phyloP scores from a whole-genome alignment of 2,888 invertebrate genomes.

The Agonum fuliginosum region DNA sequence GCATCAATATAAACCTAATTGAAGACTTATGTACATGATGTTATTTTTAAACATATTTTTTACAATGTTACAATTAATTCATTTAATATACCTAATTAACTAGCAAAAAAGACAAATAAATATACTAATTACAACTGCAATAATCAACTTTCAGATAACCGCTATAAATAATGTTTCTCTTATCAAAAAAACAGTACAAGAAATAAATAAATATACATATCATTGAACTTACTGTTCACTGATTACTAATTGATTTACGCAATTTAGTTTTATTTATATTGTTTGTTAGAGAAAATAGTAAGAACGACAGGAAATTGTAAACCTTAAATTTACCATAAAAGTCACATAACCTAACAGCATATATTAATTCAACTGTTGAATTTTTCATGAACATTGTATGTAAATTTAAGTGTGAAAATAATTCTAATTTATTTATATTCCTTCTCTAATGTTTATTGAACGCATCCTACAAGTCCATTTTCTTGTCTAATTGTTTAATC shows the following conservation, averaged over 20 bases:
- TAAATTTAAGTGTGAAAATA: conserved; percentile 8
- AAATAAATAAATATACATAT: background rate
- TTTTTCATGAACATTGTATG: conserved; percentile 25
- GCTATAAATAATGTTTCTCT: background rate
- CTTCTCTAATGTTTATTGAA: conserved; percentile 2
- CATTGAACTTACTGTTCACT: background rate
- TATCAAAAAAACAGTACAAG: background rate
- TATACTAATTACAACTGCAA: background rate
- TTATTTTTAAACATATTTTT: too few relatives aligned
- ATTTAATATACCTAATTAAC: background rate
- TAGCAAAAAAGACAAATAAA: background rate
- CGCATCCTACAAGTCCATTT: background rate
- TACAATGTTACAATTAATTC: too few relatives aligned
- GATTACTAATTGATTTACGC: background rate
- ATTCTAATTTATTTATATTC: background rate
- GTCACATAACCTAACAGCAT: too few relatives aligned
- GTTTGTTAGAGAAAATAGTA: too few relatives aligned
- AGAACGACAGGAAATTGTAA: too few relatives aligned
- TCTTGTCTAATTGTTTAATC: background rate
- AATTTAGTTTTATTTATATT: too few relatives aligned
- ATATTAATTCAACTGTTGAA: conserved; percentile 16
- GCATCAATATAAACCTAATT: too few relatives aligned
- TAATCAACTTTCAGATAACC: background rate
- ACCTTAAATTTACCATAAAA: too few relatives aligned
- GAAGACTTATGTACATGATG: too few relatives aligned